A percentile compares a stretch with the other conserved stretches of the same genome.
Conservation (phyloP, 2,113 vertebrate genomes). For the Lynx canadensis region DNA sequence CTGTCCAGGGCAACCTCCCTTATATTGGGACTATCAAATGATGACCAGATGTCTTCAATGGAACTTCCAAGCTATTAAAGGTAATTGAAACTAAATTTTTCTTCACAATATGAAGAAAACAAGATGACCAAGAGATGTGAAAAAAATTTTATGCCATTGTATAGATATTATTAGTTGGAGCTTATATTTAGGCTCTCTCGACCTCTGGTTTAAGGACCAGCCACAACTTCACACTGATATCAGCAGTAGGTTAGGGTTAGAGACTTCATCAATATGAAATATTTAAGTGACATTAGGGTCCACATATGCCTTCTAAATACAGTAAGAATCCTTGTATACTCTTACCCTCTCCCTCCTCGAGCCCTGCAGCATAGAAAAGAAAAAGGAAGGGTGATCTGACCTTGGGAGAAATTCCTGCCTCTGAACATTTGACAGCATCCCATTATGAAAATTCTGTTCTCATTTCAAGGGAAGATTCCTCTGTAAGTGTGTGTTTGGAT, state of each 20-base stretch:
- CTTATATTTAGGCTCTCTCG: background rate
- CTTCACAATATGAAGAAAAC: background rate
- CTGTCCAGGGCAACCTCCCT: background rate
- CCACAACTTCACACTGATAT: background rate
- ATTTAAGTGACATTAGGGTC: background rate
- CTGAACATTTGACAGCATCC: background rate
- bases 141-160: background rate
- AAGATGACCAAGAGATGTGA: background rate
- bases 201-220: background rate
- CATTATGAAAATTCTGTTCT: background rate
- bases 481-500: accelerated
- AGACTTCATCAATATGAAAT: background rate
- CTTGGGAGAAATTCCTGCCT: background rate
- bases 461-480: background rate
- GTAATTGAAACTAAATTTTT: background rate
- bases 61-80: background rate
- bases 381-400: background rate
- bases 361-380: background rate
- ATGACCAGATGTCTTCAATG: background rate
- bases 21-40: background rate
- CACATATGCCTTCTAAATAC: background rate
- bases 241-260: background rate
- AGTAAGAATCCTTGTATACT: background rate
- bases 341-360: background rate
- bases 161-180: background rate